Base-by-base conservation (phyloP, 2,113 vertebrate species). In the Otus sunia region DNA sequence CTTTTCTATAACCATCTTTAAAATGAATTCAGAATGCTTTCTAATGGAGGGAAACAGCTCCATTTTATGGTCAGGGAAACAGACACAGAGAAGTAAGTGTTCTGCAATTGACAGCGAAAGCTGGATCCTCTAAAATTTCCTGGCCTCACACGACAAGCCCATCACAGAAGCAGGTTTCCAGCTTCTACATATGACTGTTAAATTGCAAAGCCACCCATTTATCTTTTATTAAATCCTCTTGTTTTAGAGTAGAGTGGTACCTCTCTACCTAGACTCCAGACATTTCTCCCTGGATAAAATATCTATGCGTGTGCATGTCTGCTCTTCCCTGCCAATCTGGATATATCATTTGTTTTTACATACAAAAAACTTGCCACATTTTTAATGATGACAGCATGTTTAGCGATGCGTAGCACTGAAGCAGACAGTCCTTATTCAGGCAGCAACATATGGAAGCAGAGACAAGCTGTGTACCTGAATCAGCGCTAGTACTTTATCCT, bases 401-500 rank as follows among this genome's bases (percentile, higher is more conserved):
- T 60, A 96, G 88, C 2, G 32, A 94, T 21, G 90, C 41, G 5
- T 23, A 39, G 74, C 84, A 43, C 53, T 3, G 9, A 69, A 78
- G 87, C 86, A 95, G 73, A 92, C 92, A 95, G 84, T 14, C 87
- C 74, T 94, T 43, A 76, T 78, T 91, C 91, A 95, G 86, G 74
- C 80, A 91, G 91, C 63, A 88, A 82, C 71, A 82, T 63, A 75
- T 55, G 75, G 93, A 80, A 83, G 56, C 82, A 88, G 78, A 96
- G 76, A 90, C n/a, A 83, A 92, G 62, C 27, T 9, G 76, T 85
- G 93, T 98, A 99, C 99, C 99, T 99, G 99, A 90, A 99, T 99
- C 95, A 99, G 97, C 15, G 99, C 98, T 9, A 99, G 99, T 9
- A 99, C 99, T 98, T 99, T 99, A 96, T 99, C 99, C 98, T 99